These are phyloP conservation scores for Holothuria glaberrima DNA, from an alignment of 35 echinoderm and acorn worm genomes.

Conservation along the genomic window DNA sequence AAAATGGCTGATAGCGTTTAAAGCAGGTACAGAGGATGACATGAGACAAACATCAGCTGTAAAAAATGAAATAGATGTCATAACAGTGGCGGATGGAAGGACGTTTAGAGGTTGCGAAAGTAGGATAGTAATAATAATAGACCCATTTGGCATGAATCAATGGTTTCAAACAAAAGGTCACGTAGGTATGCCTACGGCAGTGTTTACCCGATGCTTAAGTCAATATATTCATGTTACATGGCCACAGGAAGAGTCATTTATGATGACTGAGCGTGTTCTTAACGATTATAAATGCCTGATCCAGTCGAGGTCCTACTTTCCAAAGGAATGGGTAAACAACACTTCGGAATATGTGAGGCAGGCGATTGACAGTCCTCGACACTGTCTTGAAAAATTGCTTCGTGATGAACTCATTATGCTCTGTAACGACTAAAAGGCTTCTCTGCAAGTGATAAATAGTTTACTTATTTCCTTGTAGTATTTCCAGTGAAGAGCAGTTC, in stretches of 20 bases:
- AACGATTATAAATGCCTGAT: not conserved
- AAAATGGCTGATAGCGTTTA: slow-evolving; percentile 20
- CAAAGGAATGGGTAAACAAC: not conserved
- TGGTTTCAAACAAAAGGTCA: slow-evolving; percentile 30
- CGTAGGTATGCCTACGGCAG: slow-evolving; percentile 14
- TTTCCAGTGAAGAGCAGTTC: no score
- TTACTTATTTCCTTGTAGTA: no score
- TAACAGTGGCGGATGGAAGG: slow-evolving; percentile 34
- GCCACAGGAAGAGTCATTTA: not conserved
- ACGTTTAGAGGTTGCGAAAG: slow-evolving; percentile 29
- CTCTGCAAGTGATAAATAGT: no score
- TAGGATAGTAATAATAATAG: slow-evolving; percentile 15
- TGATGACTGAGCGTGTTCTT: not conserved
- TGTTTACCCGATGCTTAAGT: slow-evolving; percentile 1
- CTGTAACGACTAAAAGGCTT: no score
- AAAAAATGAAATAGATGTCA: not conserved
- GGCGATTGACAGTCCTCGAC: not conserved
- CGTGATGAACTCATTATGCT: no score
- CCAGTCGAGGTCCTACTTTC: no score
- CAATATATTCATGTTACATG: slow-evolving; percentile 25
- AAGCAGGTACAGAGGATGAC: not conserved
- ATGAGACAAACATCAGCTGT: not conserved
- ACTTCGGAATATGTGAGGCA: not conserved
- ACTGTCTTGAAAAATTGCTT: no score
- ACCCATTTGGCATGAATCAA: slow-evolving; percentile 34